Evolutionary conservation across 2,113 vertebrate species (phyloP), one percentile per base, ranked within the genome.

Genomic region (Phalacrocorax pelagicus): DNA sequence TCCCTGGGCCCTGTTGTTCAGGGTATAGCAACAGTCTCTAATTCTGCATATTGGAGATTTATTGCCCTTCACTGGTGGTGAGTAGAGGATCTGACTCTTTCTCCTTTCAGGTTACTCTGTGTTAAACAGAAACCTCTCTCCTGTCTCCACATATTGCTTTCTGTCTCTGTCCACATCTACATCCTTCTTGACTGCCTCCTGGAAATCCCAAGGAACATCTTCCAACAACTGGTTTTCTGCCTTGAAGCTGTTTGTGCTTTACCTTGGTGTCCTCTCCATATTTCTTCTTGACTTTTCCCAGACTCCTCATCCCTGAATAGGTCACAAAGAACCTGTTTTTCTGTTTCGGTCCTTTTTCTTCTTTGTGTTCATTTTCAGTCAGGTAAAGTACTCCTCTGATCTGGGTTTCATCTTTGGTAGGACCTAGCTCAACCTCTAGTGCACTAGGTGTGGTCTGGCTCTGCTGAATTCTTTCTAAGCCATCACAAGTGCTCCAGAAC

Each of bases 21-120:
- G 55, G 22, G 16, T 70, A 22, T 47, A n/a, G 19, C 54, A 81
- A 17, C 34, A 32, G 9, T 47, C 38, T 63, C 72, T 22, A 34
- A 0, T 54, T 63, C 20, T 73, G 54, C 20, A 20, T 20, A 5
- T 2, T 0, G 0, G 40, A 27, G 13, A 17, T 87, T 83, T 80
- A 58, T 90, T 71, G 10, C 71, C 27, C 38, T 42, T 70, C 32
- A 12, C 7, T 1, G 1, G 5, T 15, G 38, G 6, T 42, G 30
- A 79, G 15, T 6, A 78, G 58, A 70, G 8, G 26, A 77, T 42
- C 55, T 69, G 40, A 62, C 14, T 58, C 11, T 2, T 58, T 66
- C 34, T 62, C 11, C n/a, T 79, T 94, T 67, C 55, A 70, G 34
- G 47, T 78, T 80, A 23, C 9, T 15, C 14, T 15, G 12, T 52